Percentiles rank a stretch among this genome's conserved stretches.
Evolutionary conservation across 53 echinoderm and acorn worm genomes (phyloP).

Genomic region (Hippasteria phrygiana): DNA sequence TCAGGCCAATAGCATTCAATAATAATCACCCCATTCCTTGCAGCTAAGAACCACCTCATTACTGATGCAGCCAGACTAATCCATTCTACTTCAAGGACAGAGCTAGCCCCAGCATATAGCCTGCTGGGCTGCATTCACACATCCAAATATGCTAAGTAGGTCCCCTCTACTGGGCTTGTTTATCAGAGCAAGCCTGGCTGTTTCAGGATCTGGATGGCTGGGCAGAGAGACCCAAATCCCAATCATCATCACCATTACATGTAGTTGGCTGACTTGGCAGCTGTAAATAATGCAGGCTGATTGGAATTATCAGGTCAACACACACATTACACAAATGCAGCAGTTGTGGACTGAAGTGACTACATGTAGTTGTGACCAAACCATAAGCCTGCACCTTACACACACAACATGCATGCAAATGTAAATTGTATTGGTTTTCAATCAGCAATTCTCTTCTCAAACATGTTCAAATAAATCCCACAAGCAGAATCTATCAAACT

Average conservation of each 20-base stretch:
- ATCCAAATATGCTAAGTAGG: conserved; percentile 3
- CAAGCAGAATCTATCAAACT: too few relatives aligned
- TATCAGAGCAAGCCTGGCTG: background rate
- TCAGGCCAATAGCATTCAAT: background rate
- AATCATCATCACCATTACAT: background rate
- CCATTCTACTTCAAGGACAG: background rate
- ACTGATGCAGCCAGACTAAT: conserved; percentile 6
- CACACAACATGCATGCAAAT: background rate
- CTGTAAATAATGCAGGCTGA: conserved; percentile 28
- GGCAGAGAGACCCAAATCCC: background rate
- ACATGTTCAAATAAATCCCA: too few relatives aligned
- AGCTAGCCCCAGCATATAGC: background rate
- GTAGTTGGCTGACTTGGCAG: background rate
- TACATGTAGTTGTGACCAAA: background rate
- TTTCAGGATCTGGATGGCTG: conserved; percentile 3
- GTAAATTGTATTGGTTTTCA: background rate
- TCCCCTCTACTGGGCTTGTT: background rate
- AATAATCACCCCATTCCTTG: background rate
- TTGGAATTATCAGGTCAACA: background rate
- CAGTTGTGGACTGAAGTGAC: too few relatives aligned
- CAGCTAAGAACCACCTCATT: background rate
- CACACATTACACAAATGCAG: conserved; percentile 3
- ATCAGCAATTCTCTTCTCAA: background rate
- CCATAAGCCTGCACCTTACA: too few relatives aligned
- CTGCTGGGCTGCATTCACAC: background rate